A percentile compares a stretch with the other conserved stretches of the same genome.
These are phyloP conservation scores for Struthidea cinerea DNA, from an alignment of 2,113 vertebrate genomes.

Conservation along the genomic window DNA sequence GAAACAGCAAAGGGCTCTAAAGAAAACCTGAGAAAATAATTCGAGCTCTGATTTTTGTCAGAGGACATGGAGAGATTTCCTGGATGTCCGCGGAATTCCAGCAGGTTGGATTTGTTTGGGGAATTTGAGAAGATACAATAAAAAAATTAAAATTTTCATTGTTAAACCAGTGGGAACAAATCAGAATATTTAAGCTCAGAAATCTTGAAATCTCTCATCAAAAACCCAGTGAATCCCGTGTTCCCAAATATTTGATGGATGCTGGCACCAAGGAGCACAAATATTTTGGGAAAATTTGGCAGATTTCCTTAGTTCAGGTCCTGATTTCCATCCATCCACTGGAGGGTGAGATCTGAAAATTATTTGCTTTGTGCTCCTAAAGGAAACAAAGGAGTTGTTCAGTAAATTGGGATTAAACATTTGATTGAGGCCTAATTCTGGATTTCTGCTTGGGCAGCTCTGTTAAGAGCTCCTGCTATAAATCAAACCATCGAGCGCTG, in stretches of 20 bases:
- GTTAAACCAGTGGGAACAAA: not conserved
- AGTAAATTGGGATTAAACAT: not conserved
- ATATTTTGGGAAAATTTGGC: not conserved
- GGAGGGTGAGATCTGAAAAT: not conserved
- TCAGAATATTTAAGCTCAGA: not conserved
- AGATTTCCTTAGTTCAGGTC: not conserved
- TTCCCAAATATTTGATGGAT: not conserved
- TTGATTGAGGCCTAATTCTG: not conserved
- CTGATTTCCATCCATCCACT: not conserved
- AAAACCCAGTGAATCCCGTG: fast-evolving
- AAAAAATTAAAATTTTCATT: not conserved
- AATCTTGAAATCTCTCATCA: not conserved
- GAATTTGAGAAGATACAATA: not conserved
- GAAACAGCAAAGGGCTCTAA: not conserved
- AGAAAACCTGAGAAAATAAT: not conserved
- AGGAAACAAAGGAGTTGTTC: not conserved
- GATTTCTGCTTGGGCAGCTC: not conserved
- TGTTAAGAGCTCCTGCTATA: not conserved
- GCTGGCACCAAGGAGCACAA: not conserved
- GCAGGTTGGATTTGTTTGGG: not conserved
- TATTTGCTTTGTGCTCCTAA: not conserved
- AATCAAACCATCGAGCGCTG: not conserved
- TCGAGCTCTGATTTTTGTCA: not conserved
- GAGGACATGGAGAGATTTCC: not conserved
- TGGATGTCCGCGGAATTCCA: too few relatives aligned